A percentile compares a stretch with the other conserved stretches of the same genome.
Evolutionary conservation across 23 tunicate genomes (phyloP).

Genomic region (Pegea sp.): DNA sequence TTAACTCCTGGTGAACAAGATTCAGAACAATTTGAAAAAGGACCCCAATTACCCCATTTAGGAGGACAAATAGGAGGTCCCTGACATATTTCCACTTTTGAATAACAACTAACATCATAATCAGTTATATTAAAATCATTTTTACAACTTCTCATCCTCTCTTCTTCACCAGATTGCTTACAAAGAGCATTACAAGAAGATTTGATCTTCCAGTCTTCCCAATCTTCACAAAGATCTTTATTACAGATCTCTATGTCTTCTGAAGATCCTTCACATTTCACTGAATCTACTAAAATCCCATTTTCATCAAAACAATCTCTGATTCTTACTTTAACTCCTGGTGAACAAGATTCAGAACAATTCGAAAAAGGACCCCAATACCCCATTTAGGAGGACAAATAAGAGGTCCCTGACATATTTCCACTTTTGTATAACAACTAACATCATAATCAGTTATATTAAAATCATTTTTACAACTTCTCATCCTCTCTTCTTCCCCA

Average conservation of each 20-base stretch:
- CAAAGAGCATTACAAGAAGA: slow-evolving; percentile 10
- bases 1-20: slow-evolving; percentile 5
- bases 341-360: slow-evolving; percentile 10
- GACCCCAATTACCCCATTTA: slow-evolving; percentile 5
- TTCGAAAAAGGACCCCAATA: slow-evolving; percentile 10
- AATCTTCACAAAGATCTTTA: slow-evolving; percentile 4
- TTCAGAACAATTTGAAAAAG: slow-evolving; percentile 7
- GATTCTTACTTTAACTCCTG: slow-evolving; percentile 2
- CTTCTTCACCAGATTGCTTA: slow-evolving; percentile 1
- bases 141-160: background rate
- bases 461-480: slow-evolving; percentile 5
- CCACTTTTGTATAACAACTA: background rate
- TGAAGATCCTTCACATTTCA: slow-evolving; percentile 1
- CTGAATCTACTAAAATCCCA: background rate
- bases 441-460: background rate
- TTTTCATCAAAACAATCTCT: slow-evolving; percentile 6
- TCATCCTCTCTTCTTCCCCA: slow-evolving; percentile 1
- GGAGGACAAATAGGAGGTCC: slow-evolving; percentile 14
- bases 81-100: background rate
- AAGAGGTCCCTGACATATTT: slow-evolving; percentile 4
- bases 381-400: slow-evolving; percentile 12
- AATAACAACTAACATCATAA: background rate
- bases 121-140: slow-evolving; percentile 1
- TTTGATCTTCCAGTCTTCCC: slow-evolving; percentile 7
- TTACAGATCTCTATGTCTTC: slow-evolving; percentile 3